Conservation (phyloP, 2,888 invertebrate genomes). For the Anthophora plumipes region DNA sequence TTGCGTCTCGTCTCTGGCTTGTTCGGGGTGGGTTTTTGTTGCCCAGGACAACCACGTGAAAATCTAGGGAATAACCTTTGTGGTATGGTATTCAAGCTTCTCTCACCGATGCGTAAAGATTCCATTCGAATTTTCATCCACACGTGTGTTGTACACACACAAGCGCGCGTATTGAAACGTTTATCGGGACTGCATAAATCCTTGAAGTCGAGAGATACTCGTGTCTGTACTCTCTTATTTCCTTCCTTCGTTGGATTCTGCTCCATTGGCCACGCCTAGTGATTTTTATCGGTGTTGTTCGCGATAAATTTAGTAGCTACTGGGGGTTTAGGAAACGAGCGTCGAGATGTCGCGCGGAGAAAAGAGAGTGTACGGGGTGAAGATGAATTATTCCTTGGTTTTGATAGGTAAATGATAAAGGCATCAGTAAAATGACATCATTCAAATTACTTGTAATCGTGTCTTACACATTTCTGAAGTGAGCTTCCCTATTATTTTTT, state of each 20-base stretch:
- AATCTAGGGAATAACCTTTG: conserved; percentile 18
- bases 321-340: background rate
- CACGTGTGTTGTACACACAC: background rate
- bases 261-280: conserved; percentile 1
- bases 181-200: conserved; percentile 35
- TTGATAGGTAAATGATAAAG: no score
- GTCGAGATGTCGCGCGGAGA: background rate
- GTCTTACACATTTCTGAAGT: no score
- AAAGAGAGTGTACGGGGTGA: background rate
- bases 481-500: no score
- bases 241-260: background rate
- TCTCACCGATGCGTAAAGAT: conserved; percentile 40
- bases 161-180: background rate
- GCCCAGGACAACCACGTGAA: conserved; percentile 49
- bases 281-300: conserved; percentile 20
- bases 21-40: conserved; percentile 33
- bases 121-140: conserved; percentile 30
- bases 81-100: conserved; percentile 14
- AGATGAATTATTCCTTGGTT: no score
- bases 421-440: no score
- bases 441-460: no score
- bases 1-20: conserved; percentile 30
- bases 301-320: conserved; percentile 4
- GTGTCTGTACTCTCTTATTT: conserved; percentile 2
- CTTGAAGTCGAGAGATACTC: conserved; percentile 17